Evolutionary conservation across 92 coral and sea anemone genomes (phyloP).

Genomic region (Parazoanthus darwini): DNA sequence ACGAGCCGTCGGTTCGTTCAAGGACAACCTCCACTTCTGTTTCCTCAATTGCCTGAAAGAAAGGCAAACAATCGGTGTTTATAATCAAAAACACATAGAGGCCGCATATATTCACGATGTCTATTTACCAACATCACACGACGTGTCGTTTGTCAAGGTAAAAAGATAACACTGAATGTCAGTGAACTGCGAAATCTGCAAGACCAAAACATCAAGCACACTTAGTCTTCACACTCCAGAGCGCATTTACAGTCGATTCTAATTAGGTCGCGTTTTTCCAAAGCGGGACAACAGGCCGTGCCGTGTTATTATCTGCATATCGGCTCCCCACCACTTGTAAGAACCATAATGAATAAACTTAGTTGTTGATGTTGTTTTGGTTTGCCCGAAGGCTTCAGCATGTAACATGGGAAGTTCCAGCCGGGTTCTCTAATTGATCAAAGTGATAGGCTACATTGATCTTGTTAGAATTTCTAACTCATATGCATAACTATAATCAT

Average conservation of each 20-base stretch:
- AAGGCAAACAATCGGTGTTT: constrained; percentile 63
- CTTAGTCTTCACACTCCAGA: constrained; percentile 61
- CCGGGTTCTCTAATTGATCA: constrained; percentile 64
- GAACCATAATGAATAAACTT: constrained; percentile 32
- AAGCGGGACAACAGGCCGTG: constrained; percentile 18
- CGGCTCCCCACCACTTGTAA: constrained; percentile 33
- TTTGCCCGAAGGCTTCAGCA: constrained; percentile 52
- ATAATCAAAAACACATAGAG: constrained; percentile 70
- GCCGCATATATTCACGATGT: constrained; percentile 59
- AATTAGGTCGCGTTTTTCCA: constrained; percentile 29
- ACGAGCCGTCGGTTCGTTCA: constrained; percentile 78
- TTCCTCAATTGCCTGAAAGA: constrained; percentile 83
- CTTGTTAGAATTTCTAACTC: constrained; percentile 39
- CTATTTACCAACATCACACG: constrained; percentile 84
- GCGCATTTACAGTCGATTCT: constrained; percentile 50
- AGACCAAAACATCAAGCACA: constrained; percentile 43
- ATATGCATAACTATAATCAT: constrained; percentile 45
- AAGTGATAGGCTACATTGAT: constrained; percentile 63
- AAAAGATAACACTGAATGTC: constrained; percentile 77
- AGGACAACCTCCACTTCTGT: constrained; percentile 84
- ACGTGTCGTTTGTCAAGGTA: constrained; percentile 72
- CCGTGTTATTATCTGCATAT: constrained; percentile 8
- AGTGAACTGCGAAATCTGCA: constrained; percentile 32
- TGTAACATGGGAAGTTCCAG: constrained; percentile 50
- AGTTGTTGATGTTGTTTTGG: constrained; percentile 49